phyloP scores from a whole-genome alignment of 2,113 vertebrate species.

The Hippocampus mohnikei region DNA sequence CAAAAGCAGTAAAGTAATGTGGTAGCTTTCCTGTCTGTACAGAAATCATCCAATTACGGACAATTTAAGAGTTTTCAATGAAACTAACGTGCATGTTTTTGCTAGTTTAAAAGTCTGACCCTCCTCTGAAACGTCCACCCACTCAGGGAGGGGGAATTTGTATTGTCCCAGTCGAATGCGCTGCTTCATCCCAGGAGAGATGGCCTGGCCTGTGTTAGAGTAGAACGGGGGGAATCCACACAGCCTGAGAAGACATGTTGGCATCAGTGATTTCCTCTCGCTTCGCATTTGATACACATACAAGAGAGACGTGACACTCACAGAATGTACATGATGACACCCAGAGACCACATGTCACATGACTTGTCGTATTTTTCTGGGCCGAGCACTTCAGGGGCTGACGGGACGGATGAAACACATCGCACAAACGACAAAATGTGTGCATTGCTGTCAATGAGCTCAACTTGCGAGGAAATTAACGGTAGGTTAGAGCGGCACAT shows the following conservation, averaged over 20 bases:
- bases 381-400: slow-evolving; percentile 94
- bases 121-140: slow-evolving; percentile 92
- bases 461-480: neutral
- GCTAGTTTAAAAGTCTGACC: slow-evolving; percentile 66
- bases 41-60: too few species aligned
- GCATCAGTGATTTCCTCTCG: neutral
- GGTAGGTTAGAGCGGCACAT: neutral
- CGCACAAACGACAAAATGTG: neutral
- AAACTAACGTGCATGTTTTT: too few species aligned
- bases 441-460: neutral
- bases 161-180: slow-evolving; percentile 93
- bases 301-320: slow-evolving; percentile 72
- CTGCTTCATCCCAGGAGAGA: slow-evolving; percentile 96
- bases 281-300: neutral
- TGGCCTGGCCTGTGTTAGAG: slow-evolving; percentile 94
- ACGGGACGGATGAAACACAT: slow-evolving; percentile 24
- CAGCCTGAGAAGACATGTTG: slow-evolving; percentile 69
- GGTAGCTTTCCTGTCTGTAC: too few species aligned
- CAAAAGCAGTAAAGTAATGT: too few species aligned
- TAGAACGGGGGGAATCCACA: slow-evolving; percentile 97
- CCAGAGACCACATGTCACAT: slow-evolving; percentile 98
- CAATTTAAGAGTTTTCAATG: too few species aligned
- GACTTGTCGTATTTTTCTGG: slow-evolving; percentile 98
- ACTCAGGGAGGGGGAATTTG: slow-evolving; percentile 91
- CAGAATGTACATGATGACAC: slow-evolving; percentile 98